Conservation (phyloP, 2,113 vertebrate species). For the Catharus fuscescens region DNA sequence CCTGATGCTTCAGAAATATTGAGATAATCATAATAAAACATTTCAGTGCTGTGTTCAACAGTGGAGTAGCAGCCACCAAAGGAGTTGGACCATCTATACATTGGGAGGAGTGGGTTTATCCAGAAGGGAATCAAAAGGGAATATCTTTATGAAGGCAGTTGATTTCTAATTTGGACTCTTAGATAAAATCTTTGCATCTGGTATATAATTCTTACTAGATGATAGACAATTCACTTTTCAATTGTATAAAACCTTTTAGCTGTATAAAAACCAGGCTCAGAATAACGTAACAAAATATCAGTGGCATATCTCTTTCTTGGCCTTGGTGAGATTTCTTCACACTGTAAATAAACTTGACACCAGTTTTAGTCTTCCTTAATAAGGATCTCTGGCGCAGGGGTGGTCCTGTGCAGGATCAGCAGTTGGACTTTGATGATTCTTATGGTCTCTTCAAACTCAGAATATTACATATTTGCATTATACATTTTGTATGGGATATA, state of each 20-base stretch:
- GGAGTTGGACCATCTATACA: background rate
- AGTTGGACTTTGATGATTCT: background rate
- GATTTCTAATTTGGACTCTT: background rate
- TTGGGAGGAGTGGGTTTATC: background rate
- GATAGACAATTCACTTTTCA: background rate
- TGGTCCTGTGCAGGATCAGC: background rate
- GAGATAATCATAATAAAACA: background rate
- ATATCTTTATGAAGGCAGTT: background rate
- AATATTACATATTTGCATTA: background rate
- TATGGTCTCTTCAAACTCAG: background rate
- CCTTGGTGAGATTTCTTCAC: background rate
- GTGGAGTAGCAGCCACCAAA: background rate
- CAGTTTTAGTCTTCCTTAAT: background rate
- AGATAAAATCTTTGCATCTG: background rate
- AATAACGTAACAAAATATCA: background rate
- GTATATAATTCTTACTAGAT: background rate
- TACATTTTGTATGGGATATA: background rate
- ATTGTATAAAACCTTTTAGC: background rate
- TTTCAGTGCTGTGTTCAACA: background rate
- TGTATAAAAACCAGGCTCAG: background rate
- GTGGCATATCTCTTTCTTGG: background rate
- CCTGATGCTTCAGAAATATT: background rate
- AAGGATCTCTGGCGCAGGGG: background rate
- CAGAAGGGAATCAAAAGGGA: background rate
- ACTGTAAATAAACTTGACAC: background rate